Conservation (phyloP, 2,797 vertebrate genomes). For the Denticeps clupeoides region DNA sequence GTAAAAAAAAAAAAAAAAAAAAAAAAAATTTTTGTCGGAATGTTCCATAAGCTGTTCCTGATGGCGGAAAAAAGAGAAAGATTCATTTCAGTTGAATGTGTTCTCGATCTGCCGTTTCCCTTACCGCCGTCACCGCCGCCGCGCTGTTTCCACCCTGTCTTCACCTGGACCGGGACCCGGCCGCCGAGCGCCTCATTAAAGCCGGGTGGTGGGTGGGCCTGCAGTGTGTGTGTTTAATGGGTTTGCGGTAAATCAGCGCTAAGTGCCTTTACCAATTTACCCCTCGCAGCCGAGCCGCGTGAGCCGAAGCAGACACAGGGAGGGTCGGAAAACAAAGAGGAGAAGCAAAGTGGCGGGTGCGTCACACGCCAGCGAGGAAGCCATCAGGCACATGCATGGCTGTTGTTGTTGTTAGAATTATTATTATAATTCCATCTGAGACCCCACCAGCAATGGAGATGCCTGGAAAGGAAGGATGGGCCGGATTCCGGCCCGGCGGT, state of each 20-base stretch:
- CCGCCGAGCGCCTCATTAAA: not conserved
- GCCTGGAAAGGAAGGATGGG: no score
- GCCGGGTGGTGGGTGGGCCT: not conserved
- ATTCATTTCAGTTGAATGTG: not conserved
- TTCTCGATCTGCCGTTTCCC: not conserved
- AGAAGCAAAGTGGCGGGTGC: not conserved
- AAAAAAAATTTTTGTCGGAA: no score
- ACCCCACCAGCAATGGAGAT: no score
- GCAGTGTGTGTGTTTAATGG: conserved; percentile 45
- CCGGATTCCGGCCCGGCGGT: not conserved
- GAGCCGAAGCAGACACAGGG: conserved; percentile 6
- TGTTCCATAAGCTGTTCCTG: no score
- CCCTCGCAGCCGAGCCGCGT: conserved; percentile 36
- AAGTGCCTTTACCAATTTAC: conserved; percentile 52
- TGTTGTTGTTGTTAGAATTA: no score
- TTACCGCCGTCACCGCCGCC: not conserved
- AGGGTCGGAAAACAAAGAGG: no score
- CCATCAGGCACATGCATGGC: no score
- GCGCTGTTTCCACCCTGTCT: not conserved
- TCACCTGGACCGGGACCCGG: no score
- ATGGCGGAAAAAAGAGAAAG: no score
- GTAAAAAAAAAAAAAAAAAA: no score
- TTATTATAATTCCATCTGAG: no score
- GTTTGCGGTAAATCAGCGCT: conserved; percentile 44
- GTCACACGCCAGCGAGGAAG: no score